Evolutionary conservation across 2,113 vertebrate genomes (phyloP), one percentile per base, ranked within the genome.

Genomic region (Eptesicus fuscus): DNA sequence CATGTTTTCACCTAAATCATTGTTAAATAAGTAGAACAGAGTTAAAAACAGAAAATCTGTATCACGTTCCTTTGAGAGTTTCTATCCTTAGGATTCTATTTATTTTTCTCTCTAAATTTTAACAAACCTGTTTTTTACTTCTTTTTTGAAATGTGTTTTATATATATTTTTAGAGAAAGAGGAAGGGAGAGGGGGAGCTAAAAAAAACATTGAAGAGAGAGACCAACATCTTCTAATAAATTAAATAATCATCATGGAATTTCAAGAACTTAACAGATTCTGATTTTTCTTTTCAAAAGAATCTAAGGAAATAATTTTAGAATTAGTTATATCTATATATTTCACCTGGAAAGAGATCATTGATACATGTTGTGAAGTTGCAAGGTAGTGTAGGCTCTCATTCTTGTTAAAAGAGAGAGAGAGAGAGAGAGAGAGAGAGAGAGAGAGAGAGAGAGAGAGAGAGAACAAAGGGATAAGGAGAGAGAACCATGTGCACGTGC

Each of bases 21-120:
- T 86, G 53, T 71, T 93, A 74, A 95, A 70, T 94, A 92, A 71
- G 20, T 95, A 87, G 65, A 94, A 92, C 56, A 9, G 9, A 32
- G 25, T 22, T 88, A 95, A 95, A 47, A 70, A 73, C 76, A 78
- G 9, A 88, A 92, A 94, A 77, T 53, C 16, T 85, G n/a, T 49
- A 51, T 49, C 44, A 86, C 20, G 2, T 77, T 87, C 32, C 42
- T 84, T 82, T 89, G 53, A 83, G 16, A 83, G 10, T 87, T 40
- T 83, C 20, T 92, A 12, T 79, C 14, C 61, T 80, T 82, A 85
- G 9, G 10, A 61, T 90, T 96, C 42, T 80, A 32, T 76, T 91
- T 88, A 9, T n/a, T 59, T 69, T 89, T 83, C 32, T 90, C 11
- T 82, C 28, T 84, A 49, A 93, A 82, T 42, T 85, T 90, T 92